These are phyloP conservation scores for Amphipyra tragopoginis DNA, from an alignment of 2,888 invertebrate species.

Conservation along the genomic window DNA sequence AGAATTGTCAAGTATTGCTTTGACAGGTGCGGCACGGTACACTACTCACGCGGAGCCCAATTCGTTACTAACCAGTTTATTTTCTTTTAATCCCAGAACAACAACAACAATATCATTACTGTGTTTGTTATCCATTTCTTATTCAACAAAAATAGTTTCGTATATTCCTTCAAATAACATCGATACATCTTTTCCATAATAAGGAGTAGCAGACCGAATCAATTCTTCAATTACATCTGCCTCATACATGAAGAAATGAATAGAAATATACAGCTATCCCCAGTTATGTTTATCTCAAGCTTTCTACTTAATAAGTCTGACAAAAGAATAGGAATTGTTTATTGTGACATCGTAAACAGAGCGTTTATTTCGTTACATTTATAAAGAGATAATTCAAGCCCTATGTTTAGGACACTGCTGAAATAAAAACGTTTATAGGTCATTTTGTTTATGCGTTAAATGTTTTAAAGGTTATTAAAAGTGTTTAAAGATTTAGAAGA, in stretches of 20 bases:
- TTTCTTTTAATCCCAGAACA: slow-evolving; percentile 12
- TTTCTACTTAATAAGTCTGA: slow-evolving; percentile 75
- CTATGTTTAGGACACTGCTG: slow-evolving; percentile 53
- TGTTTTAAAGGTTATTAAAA: slow-evolving; percentile 9
- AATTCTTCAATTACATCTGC: slow-evolving; percentile 31
- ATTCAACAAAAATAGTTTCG: slow-evolving; percentile 6
- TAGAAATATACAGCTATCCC: slow-evolving; percentile 41
- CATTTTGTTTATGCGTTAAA: slow-evolving; percentile 29
- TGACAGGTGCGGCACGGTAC: slow-evolving; percentile 14
- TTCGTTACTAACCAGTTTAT: slow-evolving; percentile 7
- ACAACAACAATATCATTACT: slow-evolving; percentile 21
- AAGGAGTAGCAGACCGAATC: slow-evolving; percentile 31
- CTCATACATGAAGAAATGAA: slow-evolving; percentile 33
- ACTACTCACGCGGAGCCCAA: slow-evolving; percentile 9
- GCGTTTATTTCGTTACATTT: slow-evolving; percentile 65
- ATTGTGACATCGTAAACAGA: slow-evolving; percentile 71
- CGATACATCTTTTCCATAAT: slow-evolving; percentile 20
- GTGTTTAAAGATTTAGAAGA: slow-evolving; percentile 5
- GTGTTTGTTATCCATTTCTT: not conserved
- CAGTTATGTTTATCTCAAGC: slow-evolving; percentile 57
- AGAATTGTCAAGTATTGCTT: slow-evolving; percentile 1
- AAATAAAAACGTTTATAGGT: slow-evolving; percentile 48
- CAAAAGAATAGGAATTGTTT: slow-evolving; percentile 64
- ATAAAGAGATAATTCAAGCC: slow-evolving; percentile 62
- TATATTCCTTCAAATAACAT: slow-evolving; percentile 20